phyloP scores from a whole-genome alignment of 23 tunicate species.

The Halocynthia aurantium region DNA sequence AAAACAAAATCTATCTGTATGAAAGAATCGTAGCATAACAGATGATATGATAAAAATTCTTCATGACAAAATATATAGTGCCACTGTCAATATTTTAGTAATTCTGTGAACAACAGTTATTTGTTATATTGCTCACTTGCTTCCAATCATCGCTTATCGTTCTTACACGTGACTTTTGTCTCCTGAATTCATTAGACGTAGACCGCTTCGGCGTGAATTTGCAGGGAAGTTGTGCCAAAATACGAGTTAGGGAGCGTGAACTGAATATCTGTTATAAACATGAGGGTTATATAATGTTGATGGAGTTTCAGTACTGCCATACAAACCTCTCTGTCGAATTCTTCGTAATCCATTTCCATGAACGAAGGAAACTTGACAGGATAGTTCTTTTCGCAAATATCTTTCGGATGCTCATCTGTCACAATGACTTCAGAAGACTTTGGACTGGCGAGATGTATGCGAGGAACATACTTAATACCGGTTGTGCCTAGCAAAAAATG shows the following conservation, averaged over 20 bases:
- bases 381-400: neutral
- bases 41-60: neutral
- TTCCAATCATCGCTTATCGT: slow-evolving; percentile 12
- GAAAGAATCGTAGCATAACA: neutral
- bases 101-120: neutral
- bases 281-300: too few relatives aligned
- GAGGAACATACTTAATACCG: slow-evolving; percentile 84
- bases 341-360: slow-evolving; percentile 42
- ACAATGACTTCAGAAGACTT: neutral
- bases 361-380: slow-evolving; percentile 43
- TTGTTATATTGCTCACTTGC: neutral
- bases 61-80: neutral
- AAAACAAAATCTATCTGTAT: neutral
- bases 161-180: neutral
- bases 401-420: slow-evolving; percentile 1
- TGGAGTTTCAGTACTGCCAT: neutral
- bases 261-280: too few relatives aligned
- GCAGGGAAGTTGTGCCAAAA: too few relatives aligned
- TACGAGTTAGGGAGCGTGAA: too few relatives aligned
- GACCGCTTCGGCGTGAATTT: neutral
- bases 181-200: slow-evolving; percentile 20
- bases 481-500: slow-evolving; percentile 44
- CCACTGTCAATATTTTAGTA: neutral
- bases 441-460: slow-evolving; percentile 46
- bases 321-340: slow-evolving; percentile 64